Percentiles rank a stretch among this genome's conserved stretches.
These are phyloP conservation scores for Erinaceus europaeus DNA, from an alignment of 2,113 vertebrate genomes.

Conservation along the genomic window DNA sequence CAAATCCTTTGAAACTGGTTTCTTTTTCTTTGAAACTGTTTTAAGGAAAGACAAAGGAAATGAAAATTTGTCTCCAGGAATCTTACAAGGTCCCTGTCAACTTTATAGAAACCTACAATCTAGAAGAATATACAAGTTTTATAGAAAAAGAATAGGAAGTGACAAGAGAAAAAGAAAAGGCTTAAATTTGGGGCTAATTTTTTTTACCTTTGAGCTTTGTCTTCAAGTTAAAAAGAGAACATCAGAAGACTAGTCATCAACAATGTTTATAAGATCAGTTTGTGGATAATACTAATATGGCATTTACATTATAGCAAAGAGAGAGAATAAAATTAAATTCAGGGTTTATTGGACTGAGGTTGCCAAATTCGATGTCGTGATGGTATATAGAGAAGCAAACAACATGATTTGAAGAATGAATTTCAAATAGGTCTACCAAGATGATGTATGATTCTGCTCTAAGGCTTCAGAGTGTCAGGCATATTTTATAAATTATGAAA, in stretches of 20 bases:
- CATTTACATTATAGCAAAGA: neutral
- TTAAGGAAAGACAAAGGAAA: conserved; percentile 21
- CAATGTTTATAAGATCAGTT: neutral
- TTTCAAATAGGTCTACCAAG: conserved; percentile 32
- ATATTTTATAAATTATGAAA: neutral
- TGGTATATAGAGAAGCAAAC: conserved; percentile 7
- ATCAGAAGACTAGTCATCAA: neutral
- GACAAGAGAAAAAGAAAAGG: neutral
- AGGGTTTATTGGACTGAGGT: neutral
- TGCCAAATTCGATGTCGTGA: conserved; percentile 9
- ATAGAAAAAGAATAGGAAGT: neutral
- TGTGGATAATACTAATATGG: neutral
- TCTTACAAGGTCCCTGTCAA: neutral
- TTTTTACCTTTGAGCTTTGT: neutral
- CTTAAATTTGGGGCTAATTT: neutral
- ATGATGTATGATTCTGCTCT: neutral
- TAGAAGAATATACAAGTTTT: neutral
- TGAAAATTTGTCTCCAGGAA: neutral
- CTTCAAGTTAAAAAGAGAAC: neutral
- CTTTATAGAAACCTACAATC: neutral
- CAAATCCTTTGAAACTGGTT: no score
- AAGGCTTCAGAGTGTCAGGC: neutral
- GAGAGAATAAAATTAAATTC: neutral
- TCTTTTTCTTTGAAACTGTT: neutral
- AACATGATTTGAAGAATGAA: conserved; percentile 33